phyloP scores from a whole-genome alignment of 2,797 vertebrate genomes.

The Sebastes vulpes region DNA sequence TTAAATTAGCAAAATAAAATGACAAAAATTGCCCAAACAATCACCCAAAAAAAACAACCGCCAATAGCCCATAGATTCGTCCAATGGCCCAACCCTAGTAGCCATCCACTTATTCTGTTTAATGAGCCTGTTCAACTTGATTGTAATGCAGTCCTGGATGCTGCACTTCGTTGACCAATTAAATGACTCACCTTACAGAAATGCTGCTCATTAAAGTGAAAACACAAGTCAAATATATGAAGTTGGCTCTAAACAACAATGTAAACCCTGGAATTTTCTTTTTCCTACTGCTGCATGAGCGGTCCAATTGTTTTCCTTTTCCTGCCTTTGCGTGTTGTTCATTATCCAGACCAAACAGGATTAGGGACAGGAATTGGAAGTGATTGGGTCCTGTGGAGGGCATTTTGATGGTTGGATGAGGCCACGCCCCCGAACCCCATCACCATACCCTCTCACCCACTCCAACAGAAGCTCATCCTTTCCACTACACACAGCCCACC shows the following conservation, averaged over 20 bases:
- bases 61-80: too few species aligned
- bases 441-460: neutral
- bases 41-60: too few species aligned
- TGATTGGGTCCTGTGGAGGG: constrained; percentile 13
- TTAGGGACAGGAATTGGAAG: constrained; percentile 38
- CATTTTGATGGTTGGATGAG: constrained; percentile 55
- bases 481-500: constrained; percentile 3
- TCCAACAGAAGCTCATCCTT: constrained; percentile 34
- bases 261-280: constrained; percentile 21
- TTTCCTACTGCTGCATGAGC: constrained; percentile 16
- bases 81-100: neutral
- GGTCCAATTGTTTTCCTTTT: constrained; percentile 20
- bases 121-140: neutral
- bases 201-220: constrained; percentile 3
- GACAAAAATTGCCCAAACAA: too few species aligned
- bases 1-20: too few species aligned
- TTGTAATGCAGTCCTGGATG: neutral
- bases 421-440: neutral
- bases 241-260: neutral
- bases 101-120: neutral
- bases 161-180: neutral
- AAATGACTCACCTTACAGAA: neutral
- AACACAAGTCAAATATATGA: neutral
- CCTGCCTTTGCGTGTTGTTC: constrained; percentile 46
- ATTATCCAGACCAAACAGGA: constrained; percentile 49